Evolutionary conservation across 2,113 vertebrate genomes (phyloP).

Genomic region (Gallinago media): DNA sequence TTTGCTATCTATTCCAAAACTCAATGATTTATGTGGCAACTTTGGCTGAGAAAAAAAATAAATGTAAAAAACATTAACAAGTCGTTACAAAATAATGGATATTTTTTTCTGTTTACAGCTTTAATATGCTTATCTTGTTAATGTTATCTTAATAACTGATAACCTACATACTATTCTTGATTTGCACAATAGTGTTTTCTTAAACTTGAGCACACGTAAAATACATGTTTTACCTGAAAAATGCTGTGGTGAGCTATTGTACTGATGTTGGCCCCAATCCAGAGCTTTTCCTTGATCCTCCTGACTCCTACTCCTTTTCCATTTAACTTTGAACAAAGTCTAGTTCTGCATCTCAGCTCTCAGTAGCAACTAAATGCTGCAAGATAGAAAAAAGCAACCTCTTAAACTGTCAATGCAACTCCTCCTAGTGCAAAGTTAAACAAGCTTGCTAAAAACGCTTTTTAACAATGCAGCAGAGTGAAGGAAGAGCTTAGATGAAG

Average conservation of each 20-base stretch:
- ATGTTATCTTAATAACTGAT: background rate
- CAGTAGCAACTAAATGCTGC: background rate
- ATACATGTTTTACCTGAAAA: background rate
- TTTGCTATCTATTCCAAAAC: background rate
- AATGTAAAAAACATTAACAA: background rate
- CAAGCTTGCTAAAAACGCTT: background rate
- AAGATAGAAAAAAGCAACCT: background rate
- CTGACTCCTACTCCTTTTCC: background rate
- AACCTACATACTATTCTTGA: background rate
- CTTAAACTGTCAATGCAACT: background rate
- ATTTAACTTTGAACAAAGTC: background rate
- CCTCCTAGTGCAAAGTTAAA: background rate
- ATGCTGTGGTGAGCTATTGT: background rate
- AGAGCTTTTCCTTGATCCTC: background rate
- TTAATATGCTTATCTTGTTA: background rate
- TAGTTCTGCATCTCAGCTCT: background rate
- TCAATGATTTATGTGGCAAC: background rate
- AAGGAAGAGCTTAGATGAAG: background rate
- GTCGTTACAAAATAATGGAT: background rate
- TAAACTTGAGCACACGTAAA: background rate
- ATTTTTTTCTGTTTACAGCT: background rate
- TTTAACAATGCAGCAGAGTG: background rate
- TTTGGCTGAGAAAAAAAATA: background rate
- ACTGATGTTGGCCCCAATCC: background rate
- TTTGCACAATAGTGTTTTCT: accelerated